Percentiles rank a stretch among this genome's conserved stretches.
phyloP scores from a whole-genome alignment of 2,113 vertebrate genomes.

The Ceratotherium simum region DNA sequence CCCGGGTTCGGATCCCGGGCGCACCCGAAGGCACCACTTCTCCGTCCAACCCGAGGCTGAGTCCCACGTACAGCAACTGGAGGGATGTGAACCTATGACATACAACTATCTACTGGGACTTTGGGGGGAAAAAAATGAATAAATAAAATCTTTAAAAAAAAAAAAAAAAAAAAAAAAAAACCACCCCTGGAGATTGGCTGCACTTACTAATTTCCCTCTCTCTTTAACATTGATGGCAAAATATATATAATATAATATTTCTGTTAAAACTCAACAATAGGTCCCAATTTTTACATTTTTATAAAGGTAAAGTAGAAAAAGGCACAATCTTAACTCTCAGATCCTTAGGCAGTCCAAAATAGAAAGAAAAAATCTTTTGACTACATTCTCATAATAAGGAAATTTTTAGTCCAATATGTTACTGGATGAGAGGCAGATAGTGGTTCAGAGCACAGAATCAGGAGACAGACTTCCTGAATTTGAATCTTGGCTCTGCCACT shows the following conservation, averaged over 20 bases:
- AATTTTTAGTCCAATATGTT: background rate
- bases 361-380: background rate
- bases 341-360: background rate
- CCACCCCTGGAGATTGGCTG: background rate
- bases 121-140: no score
- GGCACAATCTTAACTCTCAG: background rate
- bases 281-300: background rate
- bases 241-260: background rate
- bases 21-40: no score
- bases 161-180: no score
- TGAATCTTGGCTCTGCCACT: background rate
- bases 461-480: background rate
- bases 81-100: no score
- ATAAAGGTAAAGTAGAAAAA: background rate
- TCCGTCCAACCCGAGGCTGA: no score
- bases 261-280: background rate
- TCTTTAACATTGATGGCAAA: background rate
- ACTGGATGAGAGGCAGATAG: background rate
- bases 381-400: background rate
- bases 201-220: background rate
- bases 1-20: no score
- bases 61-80: no score
- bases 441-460: background rate
- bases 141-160: no score
- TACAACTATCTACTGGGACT: no score